phyloP scores from a whole-genome alignment of 2,113 vertebrate species.

The Rattus rattus region DNA sequence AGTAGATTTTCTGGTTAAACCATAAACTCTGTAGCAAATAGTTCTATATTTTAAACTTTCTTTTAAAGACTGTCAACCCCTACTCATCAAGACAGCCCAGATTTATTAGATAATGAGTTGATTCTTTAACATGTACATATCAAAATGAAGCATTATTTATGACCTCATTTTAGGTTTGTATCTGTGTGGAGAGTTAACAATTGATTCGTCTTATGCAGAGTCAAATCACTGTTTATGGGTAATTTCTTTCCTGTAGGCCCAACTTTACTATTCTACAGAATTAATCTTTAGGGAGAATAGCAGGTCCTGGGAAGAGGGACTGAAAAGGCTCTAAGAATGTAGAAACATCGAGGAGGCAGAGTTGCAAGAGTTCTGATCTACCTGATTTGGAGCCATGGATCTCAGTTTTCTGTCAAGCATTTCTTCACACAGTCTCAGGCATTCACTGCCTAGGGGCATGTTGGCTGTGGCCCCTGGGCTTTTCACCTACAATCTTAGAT shows the following conservation, averaged over 20 bases:
- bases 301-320: neutral
- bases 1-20: neutral
- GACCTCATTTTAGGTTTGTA: neutral
- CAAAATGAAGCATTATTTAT: neutral
- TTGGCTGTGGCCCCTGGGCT: neutral
- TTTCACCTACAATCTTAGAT: neutral
- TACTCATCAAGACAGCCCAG: neutral
- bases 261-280: neutral
- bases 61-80: neutral
- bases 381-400: neutral
- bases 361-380: neutral
- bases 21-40: neutral
- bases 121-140: neutral
- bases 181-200: constrained; percentile 1
- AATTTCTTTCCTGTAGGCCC: constrained; percentile 1
- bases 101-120: neutral
- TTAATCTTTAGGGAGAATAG: neutral
- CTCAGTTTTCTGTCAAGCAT: neutral
- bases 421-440: neutral
- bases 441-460: neutral
- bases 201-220: neutral
- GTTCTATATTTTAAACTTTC: constrained; percentile 28
- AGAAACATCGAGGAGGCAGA: constrained; percentile 15
- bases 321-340: neutral
- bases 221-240: neutral